A percentile compares a stretch with the other conserved stretches of the same genome.
phyloP scores from a whole-genome alignment of 2,113 vertebrate genomes.

The Phalacrocorax brasilianus region DNA sequence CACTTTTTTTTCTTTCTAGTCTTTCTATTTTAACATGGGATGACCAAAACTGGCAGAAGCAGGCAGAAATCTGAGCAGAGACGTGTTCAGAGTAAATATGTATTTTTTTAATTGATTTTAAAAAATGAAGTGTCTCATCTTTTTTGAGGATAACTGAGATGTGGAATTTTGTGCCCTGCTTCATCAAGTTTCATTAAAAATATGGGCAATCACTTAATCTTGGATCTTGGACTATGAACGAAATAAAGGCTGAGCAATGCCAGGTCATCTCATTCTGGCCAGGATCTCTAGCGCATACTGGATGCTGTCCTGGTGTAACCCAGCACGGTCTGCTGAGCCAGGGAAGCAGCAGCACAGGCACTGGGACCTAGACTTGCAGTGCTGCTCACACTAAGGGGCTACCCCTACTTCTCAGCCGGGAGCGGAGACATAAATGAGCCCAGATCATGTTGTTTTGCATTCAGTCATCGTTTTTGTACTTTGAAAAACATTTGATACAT shows the following conservation, averaged over 20 bases:
- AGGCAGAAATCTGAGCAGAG: neutral
- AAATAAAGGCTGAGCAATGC: neutral
- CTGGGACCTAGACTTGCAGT: rapidly evolving
- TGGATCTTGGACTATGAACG: neutral
- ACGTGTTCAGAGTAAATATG: neutral
- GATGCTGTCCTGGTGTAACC: neutral
- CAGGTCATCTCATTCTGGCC: neutral
- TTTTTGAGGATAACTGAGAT: neutral
- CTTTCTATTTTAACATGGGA: neutral
- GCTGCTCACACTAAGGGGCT: rapidly evolving
- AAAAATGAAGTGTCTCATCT: neutral
- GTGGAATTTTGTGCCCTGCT: neutral
- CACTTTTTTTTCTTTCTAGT: neutral
- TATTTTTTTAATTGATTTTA: neutral
- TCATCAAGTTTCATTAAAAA: neutral
- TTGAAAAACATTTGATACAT: neutral
- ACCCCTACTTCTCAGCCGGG: neutral
- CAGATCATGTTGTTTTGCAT: neutral
- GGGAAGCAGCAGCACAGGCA: neutral
- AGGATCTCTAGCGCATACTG: neutral
- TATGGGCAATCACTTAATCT: neutral
- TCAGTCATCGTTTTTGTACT: neutral
- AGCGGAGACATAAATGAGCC: rapidly evolving
- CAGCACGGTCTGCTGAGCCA: rapidly evolving
- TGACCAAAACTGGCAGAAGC: neutral